Percentiles rank a stretch among this genome's conserved stretches.
Evolutionary conservation across 37 sponge, comb jelly and placozoan genomes (phyloP).

Genomic region (Tethya wilhelma): DNA sequence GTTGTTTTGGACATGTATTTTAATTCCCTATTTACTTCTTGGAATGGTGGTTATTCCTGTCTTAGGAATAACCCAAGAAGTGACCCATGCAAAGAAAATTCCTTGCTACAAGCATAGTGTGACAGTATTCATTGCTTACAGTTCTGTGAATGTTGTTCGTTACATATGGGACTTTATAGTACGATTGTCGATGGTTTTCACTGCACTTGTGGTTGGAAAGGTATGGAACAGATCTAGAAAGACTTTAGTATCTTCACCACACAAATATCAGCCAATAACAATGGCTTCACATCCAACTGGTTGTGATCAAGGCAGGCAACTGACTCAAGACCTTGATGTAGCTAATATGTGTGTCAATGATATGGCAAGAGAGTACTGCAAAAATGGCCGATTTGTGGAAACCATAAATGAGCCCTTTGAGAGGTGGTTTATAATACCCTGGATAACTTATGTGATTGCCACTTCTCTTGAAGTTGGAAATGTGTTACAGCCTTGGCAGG

Average conservation of each 20-base stretch:
- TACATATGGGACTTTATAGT: slow-evolving; percentile 9
- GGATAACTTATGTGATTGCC: slow-evolving; percentile 18
- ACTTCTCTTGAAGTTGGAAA: slow-evolving; percentile 11
- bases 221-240: slow-evolving; percentile 1
- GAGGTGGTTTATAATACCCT: slow-evolving; percentile 30
- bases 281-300: not conserved
- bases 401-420: slow-evolving; percentile 2
- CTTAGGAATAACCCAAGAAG: slow-evolving; percentile 17
- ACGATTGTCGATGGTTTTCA: not conserved
- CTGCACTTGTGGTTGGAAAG: not conserved
- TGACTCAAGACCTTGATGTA: slow-evolving; percentile 2
- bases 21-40: slow-evolving; percentile 10
- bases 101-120: not conserved
- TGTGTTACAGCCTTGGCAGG: slow-evolving; percentile 10
- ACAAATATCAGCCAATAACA: not conserved
- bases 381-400: slow-evolving; percentile 4
- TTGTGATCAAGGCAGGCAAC: not conserved
- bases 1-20: not conserved
- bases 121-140: slow-evolving; percentile 10
- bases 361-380: not conserved
- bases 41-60: slow-evolving; percentile 18
- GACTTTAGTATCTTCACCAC: not conserved
- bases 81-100: not conserved
- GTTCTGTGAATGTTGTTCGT: slow-evolving; percentile 13
- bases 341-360: not conserved